Evolutionary conservation across 2,888 invertebrate species (phyloP), one percentile per base, ranked within the genome.

Genomic region (Lobophora halterata): DNA sequence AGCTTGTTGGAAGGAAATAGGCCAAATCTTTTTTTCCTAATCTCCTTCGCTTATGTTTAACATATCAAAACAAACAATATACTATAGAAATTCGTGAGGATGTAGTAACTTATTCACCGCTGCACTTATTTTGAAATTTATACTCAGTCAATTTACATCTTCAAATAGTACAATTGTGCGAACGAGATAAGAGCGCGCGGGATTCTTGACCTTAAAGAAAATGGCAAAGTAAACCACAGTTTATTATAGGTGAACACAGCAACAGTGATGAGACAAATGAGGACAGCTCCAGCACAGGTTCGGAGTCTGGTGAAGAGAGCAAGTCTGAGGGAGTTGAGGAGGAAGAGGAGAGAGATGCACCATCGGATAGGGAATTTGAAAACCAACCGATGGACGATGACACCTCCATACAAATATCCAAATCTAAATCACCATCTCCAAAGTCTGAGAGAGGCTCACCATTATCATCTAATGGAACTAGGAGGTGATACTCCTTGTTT

Each of bases 251-350:
- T 60, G 87, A 87, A 63, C 82, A 85, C 58, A 78, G 83, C 45
- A 75, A 83, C 35, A 58, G 83, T 29, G 90, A n/a, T n/a, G n/a
- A 89, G 34, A 82, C 90, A 1, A 90, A 88, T 23, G 89, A 86
- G 27, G 87, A 80, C 14, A 82, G 75, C 35, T 71, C 81, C 11
- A 71, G 71, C 34, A 86, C 88, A 9, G 76, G 69, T 16, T 76
- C 82, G 1, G 85, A 82, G 44, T 78, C 78, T 29, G 87, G 70
- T 16, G 78, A 57, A 3, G 76, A 78, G 8, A 83, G 81, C n/a
- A 87, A 88, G 45, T 77, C 82, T 9, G 83, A 78, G 34, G 76
- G 70, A 10, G 81, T 78, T 17, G 72, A 74, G n/a, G 71, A 71
- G 2, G 72, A 70, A 30, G 62, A 71, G 41, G 57, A 67, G 6